Evolutionary conservation across 2,113 vertebrate genomes (phyloP).

Genomic region (Prionailurus bengalensis): DNA sequence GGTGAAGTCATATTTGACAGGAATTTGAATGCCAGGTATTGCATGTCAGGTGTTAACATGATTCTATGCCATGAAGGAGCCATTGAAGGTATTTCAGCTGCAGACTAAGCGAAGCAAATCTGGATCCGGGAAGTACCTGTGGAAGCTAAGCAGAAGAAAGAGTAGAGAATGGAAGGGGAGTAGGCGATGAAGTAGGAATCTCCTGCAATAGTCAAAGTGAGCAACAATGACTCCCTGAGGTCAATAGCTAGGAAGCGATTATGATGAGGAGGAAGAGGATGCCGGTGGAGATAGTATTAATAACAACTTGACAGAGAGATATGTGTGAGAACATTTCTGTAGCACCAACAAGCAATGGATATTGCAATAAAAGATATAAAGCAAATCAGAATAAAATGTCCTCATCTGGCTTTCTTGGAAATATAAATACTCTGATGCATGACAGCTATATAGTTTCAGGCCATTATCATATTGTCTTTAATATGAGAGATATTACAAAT

Average conservation of each 20-base stretch:
- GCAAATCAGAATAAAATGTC: slow-evolving; percentile 21
- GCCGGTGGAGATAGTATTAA: background rate
- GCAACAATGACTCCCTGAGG: background rate
- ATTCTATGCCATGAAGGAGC: background rate
- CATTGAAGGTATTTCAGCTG: background rate
- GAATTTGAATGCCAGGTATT: background rate
- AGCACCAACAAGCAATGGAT: background rate
- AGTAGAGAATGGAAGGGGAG: background rate
- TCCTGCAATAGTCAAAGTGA: background rate
- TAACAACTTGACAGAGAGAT: background rate
- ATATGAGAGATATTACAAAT: background rate
- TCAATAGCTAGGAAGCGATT: background rate
- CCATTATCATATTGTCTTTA: slow-evolving; percentile 15
- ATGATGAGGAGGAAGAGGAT: background rate
- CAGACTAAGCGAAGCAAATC: background rate
- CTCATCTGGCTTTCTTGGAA: slow-evolving; percentile 21
- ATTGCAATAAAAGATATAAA: slow-evolving; percentile 13
- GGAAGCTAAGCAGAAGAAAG: background rate
- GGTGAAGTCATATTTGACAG: background rate
- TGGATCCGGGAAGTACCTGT: background rate
- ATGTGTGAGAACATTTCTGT: background rate
- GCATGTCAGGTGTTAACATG: background rate
- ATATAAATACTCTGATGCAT: slow-evolving; percentile 21
- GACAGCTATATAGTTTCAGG: slow-evolving; percentile 16
- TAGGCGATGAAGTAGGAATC: background rate